These are phyloP conservation scores for Allygus modestus DNA, from an alignment of 2,888 invertebrate species.

Conservation along the genomic window DNA sequence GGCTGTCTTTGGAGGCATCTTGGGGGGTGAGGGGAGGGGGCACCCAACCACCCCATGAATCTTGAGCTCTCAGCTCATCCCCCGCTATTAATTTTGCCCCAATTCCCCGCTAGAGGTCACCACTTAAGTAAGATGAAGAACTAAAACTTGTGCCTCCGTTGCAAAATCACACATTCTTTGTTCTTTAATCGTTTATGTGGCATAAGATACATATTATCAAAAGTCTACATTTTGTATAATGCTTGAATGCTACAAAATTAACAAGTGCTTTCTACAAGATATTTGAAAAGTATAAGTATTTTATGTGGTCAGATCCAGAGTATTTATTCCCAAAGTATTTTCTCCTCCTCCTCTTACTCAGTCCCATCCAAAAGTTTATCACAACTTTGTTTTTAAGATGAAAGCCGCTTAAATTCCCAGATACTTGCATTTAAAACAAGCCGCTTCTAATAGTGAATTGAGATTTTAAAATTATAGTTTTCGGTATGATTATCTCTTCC, in stretches of 20 bases:
- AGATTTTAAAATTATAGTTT: no score
- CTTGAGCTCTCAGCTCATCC: slow-evolving; percentile 13
- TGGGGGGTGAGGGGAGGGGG: neutral
- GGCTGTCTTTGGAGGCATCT: neutral
- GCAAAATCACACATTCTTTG: neutral
- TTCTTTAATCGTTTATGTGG: no score
- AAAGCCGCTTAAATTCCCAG: neutral
- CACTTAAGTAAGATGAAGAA: slow-evolving; percentile 15
- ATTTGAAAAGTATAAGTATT: no score
- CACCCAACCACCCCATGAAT: slow-evolving; percentile 16
- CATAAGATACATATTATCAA: no score
- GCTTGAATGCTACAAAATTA: no score
- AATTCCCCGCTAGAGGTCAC: slow-evolving; percentile 11
- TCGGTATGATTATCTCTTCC: no score
- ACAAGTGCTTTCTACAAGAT: no score
- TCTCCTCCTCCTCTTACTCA: neutral
- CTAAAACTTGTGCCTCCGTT: neutral
- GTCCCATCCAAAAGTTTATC: neutral
- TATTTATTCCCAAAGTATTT: neutral
- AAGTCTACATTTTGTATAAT: no score
- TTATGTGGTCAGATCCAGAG: no score
- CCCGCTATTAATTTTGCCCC: slow-evolving; percentile 17
- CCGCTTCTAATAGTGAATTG: neutral
- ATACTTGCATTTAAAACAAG: neutral
- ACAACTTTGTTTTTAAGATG: slow-evolving; percentile 24